A percentile compares a stretch with the other conserved stretches of the same genome.
These are phyloP conservation scores for Eristalis pertinax DNA, from an alignment of 2,888 invertebrate species.

Conservation along the genomic window DNA sequence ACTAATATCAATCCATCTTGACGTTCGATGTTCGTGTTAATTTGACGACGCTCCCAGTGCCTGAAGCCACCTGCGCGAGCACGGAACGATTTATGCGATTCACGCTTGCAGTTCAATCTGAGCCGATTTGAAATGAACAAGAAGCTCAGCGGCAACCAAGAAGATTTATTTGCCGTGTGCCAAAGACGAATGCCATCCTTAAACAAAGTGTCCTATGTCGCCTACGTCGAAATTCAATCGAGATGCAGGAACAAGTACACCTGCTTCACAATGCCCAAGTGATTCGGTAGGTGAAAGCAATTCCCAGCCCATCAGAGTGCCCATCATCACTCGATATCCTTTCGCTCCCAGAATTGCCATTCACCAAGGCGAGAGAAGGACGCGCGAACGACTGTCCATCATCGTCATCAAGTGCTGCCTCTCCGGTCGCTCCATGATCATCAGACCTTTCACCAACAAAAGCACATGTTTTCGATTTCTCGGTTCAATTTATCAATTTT, in stretches of 20 bases:
- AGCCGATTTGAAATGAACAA: background rate
- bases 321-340: background rate
- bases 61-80: background rate
- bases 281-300: background rate
- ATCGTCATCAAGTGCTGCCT: background rate
- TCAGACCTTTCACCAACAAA: background rate
- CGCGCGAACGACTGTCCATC: conserved; percentile 41
- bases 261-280: background rate
- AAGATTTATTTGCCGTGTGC: background rate
- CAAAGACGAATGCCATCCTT: background rate
- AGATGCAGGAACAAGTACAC: background rate
- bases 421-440: background rate
- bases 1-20: background rate
- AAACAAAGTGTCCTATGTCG: background rate
- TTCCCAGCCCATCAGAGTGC: background rate
- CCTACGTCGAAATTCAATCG: background rate
- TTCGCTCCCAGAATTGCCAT: background rate
- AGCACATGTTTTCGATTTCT: conserved; percentile 42
- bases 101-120: background rate
- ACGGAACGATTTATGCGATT: background rate
- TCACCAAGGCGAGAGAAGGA: background rate
- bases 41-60: background rate
- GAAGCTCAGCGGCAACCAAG: background rate
- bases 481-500: conserved; percentile 27
- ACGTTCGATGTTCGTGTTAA: background rate